A percentile compares a stretch with the other conserved stretches of the same genome.
Conservation (phyloP, 2,797 vertebrate genomes). For the Lithobates sylvaticus region DNA sequence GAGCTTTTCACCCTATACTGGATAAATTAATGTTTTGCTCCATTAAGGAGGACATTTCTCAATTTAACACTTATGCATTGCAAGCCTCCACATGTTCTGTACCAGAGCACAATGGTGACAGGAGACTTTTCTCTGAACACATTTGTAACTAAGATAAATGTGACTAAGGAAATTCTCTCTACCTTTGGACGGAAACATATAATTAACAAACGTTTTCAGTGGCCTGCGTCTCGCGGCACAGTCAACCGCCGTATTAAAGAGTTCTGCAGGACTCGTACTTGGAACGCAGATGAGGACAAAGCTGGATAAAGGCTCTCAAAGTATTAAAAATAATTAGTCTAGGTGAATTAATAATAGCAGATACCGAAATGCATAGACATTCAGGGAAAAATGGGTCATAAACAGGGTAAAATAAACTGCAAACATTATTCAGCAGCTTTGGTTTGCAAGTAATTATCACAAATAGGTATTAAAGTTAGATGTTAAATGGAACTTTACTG, state of each 20-base stretch:
- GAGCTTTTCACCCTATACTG: slow-evolving; percentile 16
- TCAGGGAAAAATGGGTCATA: not conserved
- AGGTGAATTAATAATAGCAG: slow-evolving; percentile 13
- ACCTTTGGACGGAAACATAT: slow-evolving; percentile 21
- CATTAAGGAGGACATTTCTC: slow-evolving; percentile 50
- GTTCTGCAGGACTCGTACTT: slow-evolving; percentile 2
- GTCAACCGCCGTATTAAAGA: not conserved
- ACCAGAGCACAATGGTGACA: slow-evolving; percentile 22
- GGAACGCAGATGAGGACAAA: slow-evolving; percentile 30
- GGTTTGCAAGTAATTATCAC: slow-evolving; percentile 14
- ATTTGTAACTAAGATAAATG: slow-evolving; percentile 53
- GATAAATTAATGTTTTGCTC: slow-evolving; percentile 48
- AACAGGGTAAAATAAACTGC: slow-evolving; percentile 19
- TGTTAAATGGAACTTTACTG: not conserved
- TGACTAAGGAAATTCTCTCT: slow-evolving; percentile 26
- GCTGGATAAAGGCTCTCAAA: slow-evolving; percentile 2
- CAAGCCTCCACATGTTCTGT: slow-evolving; percentile 38
- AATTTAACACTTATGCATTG: slow-evolving; percentile 45
- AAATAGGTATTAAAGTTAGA: not conserved
- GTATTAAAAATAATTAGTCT: slow-evolving; percentile 39
- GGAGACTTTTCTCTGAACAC: slow-evolving; percentile 29
- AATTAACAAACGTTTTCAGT: slow-evolving; percentile 50
- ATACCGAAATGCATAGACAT: not conserved
- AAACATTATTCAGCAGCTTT: not conserved
- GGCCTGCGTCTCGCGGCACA: not conserved